These are phyloP conservation scores for Tiliacea aurago DNA, from an alignment of 2,888 invertebrate genomes.

Conservation along the genomic window DNA sequence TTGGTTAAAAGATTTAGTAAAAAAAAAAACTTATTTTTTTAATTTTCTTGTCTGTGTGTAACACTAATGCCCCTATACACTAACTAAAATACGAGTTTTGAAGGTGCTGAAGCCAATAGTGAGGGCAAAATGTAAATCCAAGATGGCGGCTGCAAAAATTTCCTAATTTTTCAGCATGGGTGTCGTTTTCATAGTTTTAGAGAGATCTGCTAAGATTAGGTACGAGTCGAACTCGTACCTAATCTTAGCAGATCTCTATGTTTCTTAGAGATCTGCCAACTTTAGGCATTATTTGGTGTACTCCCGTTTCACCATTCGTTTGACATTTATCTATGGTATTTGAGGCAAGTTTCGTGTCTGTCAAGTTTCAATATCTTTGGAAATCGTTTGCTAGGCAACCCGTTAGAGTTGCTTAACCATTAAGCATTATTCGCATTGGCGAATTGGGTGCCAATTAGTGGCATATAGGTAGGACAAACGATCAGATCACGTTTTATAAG, in stretches of 20 bases:
- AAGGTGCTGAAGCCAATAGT: too few species aligned
- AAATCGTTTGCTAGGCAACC: not conserved
- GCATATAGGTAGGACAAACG: not conserved
- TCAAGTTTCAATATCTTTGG: not conserved
- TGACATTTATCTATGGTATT: not conserved
- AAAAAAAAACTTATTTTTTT: too few species aligned
- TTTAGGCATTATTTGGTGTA: not conserved
- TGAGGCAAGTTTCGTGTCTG: not conserved
- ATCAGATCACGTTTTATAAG: not conserved
- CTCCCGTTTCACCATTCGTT: not conserved
- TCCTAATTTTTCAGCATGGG: too few species aligned
- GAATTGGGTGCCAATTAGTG: not conserved
- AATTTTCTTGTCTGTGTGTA: not conserved
- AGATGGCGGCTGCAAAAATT: too few species aligned
- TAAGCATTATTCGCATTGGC: not conserved
- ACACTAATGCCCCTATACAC: not conserved
- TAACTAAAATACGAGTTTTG: too few species aligned
- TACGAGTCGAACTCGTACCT: too few species aligned
- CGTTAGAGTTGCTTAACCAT: not conserved
- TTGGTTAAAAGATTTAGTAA: conserved; percentile 8
- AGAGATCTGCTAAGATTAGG: too few species aligned
- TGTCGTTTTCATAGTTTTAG: too few species aligned
- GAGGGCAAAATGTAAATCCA: too few species aligned
- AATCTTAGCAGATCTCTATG: not conserved
- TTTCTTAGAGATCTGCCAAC: too few species aligned